Percentiles rank a stretch among this genome's conserved stretches.
These are phyloP conservation scores for Zootoca vivipara DNA, from an alignment of 2,113 vertebrate species.

Conservation along the genomic window DNA sequence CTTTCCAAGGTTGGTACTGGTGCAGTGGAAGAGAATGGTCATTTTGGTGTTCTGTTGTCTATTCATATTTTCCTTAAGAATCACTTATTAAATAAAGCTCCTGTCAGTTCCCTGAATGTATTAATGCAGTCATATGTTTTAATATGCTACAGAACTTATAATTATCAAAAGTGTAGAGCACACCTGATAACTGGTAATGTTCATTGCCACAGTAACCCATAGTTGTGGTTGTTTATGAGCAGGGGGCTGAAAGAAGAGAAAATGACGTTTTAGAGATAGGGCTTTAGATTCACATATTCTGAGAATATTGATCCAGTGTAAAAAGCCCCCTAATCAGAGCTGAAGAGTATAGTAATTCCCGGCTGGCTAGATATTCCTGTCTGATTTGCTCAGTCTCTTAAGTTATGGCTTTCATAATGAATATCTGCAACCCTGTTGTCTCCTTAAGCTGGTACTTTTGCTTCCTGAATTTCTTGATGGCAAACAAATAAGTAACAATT, in stretches of 20 bases:
- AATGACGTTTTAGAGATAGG: not conserved
- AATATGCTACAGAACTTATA: not conserved
- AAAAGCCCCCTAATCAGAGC: not conserved
- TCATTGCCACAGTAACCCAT: not conserved
- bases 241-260: not conserved
- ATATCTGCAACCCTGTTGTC: not conserved
- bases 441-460: not conserved
- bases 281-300: not conserved
- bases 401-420: not conserved
- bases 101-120: not conserved
- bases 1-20: not conserved
- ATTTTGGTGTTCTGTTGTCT: not conserved
- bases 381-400: not conserved
- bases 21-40: not conserved
- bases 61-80: not conserved
- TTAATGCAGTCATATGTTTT: not conserved
- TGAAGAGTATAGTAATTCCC: not conserved
- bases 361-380: not conserved
- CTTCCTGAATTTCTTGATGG: not conserved
- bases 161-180: not conserved
- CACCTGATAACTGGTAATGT: not conserved
- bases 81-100: not conserved
- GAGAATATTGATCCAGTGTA: not conserved
- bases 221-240: not conserved
- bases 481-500: not conserved